Conservation (phyloP, 2,888 invertebrate genomes). For the Nomada hirtipes region DNA sequence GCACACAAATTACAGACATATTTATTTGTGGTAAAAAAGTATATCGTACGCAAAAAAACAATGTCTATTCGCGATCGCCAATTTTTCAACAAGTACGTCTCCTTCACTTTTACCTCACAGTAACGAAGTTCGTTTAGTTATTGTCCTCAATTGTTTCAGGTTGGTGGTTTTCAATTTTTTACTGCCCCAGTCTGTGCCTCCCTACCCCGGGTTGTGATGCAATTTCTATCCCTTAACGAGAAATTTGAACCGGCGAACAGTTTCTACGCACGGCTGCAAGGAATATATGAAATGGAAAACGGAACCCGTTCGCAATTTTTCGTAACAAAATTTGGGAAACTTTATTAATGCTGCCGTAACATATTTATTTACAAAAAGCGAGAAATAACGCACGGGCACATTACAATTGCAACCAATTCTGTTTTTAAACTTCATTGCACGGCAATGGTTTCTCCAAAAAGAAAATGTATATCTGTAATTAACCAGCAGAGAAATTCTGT, state of each 20-base stretch:
- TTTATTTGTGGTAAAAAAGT: too few species aligned
- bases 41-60: too few species aligned
- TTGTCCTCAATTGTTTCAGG: conserved; percentile 15
- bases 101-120: conserved; percentile 1
- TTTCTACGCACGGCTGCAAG: too few species aligned
- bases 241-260: not conserved
- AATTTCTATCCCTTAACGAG: conserved; percentile 5
- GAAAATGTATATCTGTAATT: conserved; percentile 24
- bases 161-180: conserved; percentile 29
- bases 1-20: too few species aligned
- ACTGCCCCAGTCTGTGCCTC: not conserved
- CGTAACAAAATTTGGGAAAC: not conserved
- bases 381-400: not conserved
- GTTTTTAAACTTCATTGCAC: not conserved
- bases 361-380: not conserved
- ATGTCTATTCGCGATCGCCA: conserved; percentile 2
- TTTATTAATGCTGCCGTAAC: not conserved
- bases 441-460: not conserved
- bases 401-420: not conserved
- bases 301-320: not conserved
- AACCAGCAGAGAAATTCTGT: conserved; percentile 5
- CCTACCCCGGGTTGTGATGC: not conserved
- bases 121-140: conserved; percentile 40
- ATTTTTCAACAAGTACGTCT: not conserved
- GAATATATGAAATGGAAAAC: not conserved